Conservation (phyloP, 2,888 invertebrate genomes). For the Limenitis camilla region DNA sequence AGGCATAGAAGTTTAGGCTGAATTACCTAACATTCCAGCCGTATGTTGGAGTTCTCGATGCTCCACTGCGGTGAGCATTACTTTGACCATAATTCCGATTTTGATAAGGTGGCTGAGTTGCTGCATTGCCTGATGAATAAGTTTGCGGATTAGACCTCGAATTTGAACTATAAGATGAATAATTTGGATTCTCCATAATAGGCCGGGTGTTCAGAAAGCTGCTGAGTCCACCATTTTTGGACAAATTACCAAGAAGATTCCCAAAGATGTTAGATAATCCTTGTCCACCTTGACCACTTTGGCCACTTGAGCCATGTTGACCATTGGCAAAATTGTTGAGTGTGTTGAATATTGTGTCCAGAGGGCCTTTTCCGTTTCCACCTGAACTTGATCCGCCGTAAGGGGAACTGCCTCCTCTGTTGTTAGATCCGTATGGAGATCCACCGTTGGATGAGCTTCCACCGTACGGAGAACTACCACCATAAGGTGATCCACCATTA, state of each 20-base stretch:
- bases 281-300: slow-evolving; percentile 25
- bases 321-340: slow-evolving; percentile 23
- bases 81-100: slow-evolving; percentile 54
- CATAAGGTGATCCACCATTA: slow-evolving; percentile 32
- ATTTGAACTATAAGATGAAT: slow-evolving; percentile 53
- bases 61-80: slow-evolving; percentile 41
- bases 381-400: slow-evolving; percentile 13
- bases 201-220: slow-evolving; percentile 61
- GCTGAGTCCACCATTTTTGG: slow-evolving; percentile 50
- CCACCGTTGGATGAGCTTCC: slow-evolving; percentile 26
- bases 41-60: slow-evolving; percentile 55
- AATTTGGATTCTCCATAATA: slow-evolving; percentile 62
- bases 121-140: slow-evolving; percentile 56
- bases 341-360: slow-evolving; percentile 22
- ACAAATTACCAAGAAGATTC: slow-evolving; percentile 51
- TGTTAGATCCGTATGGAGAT: slow-evolving; percentile 28
- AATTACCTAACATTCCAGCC: slow-evolving; percentile 72
- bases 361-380: slow-evolving; percentile 19
- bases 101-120: slow-evolving; percentile 41
- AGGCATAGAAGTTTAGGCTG: slow-evolving; percentile 23
- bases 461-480: slow-evolving; percentile 33
- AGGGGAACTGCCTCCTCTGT: slow-evolving; percentile 27
- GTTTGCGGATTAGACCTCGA: slow-evolving; percentile 54
- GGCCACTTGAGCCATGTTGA: slow-evolving; percentile 23
- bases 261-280: slow-evolving; percentile 56